phyloP scores from a whole-genome alignment of 2,888 invertebrate genomes.

The Lithophane leautieri region DNA sequence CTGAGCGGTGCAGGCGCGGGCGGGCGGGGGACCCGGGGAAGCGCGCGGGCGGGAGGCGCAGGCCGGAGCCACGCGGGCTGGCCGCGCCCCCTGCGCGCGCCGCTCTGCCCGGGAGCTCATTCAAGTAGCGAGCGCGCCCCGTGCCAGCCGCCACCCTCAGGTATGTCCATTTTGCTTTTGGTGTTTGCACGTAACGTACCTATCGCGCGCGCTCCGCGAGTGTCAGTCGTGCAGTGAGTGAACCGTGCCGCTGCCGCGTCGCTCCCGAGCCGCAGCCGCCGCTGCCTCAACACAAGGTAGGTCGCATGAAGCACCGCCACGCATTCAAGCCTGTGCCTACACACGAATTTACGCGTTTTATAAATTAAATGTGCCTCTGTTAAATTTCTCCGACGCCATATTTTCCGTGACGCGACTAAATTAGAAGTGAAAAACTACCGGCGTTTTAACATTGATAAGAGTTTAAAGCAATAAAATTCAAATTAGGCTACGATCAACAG shows the following conservation, averaged over 20 bases:
- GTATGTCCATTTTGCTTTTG: slow-evolving; percentile 90
- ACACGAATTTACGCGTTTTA: slow-evolving; percentile 64
- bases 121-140: slow-evolving; percentile 89
- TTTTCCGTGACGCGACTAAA: slow-evolving; percentile 66
- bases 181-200: slow-evolving; percentile 86
- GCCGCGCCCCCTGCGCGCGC: slow-evolving; percentile 92
- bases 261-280: slow-evolving; percentile 58
- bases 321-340: slow-evolving; percentile 68
- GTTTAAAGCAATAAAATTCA: slow-evolving; percentile 22
- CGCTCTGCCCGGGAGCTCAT: slow-evolving; percentile 89
- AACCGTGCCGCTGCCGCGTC: slow-evolving; percentile 71
- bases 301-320: slow-evolving; percentile 83
- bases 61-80: slow-evolving; percentile 90
- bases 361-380: slow-evolving; percentile 68
- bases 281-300: slow-evolving; percentile 75
- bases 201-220: slow-evolving; percentile 86
- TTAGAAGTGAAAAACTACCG: slow-evolving; percentile 59
- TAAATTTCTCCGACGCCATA: slow-evolving; percentile 63
- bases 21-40: slow-evolving; percentile 65
- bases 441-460: slow-evolving; percentile 20
- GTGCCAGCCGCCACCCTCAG: slow-evolving; percentile 89
- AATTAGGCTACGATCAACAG: slow-evolving; percentile 6
- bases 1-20: slow-evolving; percentile 84
- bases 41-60: slow-evolving; percentile 69
- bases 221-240: slow-evolving; percentile 87